These are phyloP conservation scores for Mongoloraphidia duomilia DNA, from an alignment of 2,888 invertebrate species.

Conservation along the genomic window DNA sequence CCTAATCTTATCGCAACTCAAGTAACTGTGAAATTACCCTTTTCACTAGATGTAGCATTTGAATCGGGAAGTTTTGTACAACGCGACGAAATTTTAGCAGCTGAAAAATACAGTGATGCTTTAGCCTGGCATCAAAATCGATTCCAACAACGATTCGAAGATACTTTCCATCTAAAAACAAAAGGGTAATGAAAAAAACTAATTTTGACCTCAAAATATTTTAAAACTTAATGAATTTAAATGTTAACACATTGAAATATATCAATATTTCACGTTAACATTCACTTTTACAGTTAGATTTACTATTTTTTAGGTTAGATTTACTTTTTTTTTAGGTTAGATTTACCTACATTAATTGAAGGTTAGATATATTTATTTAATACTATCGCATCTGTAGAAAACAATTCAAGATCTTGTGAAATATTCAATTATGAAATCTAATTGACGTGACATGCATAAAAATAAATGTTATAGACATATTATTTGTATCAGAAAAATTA, in stretches of 20 bases:
- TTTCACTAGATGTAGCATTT: constrained; percentile 69
- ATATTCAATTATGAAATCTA: too few relatives aligned
- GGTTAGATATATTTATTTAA: too few relatives aligned
- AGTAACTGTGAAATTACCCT: constrained; percentile 61
- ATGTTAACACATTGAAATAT: not conserved
- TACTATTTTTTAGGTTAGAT: too few relatives aligned
- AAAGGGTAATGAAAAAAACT: constrained; percentile 46
- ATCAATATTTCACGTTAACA: not conserved
- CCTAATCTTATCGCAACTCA: constrained; percentile 71
- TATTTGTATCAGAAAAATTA: not conserved
- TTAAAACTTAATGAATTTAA: not conserved
- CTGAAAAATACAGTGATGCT: constrained; percentile 48
- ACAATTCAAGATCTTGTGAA: too few relatives aligned
- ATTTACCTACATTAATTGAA: too few relatives aligned
- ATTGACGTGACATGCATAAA: too few relatives aligned
- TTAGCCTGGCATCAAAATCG: constrained; percentile 41
- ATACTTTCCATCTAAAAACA: constrained; percentile 54
- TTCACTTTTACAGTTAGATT: too few relatives aligned
- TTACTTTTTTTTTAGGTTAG: too few relatives aligned
- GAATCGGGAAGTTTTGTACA: constrained; percentile 56
- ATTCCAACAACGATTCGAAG: constrained; percentile 71
- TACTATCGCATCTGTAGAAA: too few relatives aligned
- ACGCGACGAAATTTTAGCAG: constrained; percentile 38
- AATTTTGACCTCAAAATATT: too few relatives aligned
- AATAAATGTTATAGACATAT: too few relatives aligned